A percentile compares a stretch with the other conserved stretches of the same genome.
Evolutionary conservation across 2,888 invertebrate species (phyloP).

Genomic region (Formica aserva): DNA sequence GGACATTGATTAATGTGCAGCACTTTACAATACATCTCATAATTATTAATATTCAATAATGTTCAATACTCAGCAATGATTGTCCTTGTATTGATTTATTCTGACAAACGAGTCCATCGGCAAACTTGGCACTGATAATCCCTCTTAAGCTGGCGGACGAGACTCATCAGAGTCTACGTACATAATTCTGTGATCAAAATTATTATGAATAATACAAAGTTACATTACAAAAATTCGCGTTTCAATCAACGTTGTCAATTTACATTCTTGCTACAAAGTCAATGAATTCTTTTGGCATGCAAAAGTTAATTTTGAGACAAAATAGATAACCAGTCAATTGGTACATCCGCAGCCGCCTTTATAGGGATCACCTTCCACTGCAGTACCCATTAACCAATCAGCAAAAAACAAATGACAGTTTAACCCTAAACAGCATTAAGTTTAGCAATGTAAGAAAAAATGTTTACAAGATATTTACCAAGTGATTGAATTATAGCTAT

Average conservation of each 20-base stretch:
- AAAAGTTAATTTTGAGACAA: conserved; percentile 69
- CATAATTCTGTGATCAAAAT: conserved; percentile 32
- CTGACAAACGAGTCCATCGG: conserved; percentile 1
- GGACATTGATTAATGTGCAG: neutral
- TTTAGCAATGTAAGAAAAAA: neutral
- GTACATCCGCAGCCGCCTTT: conserved; percentile 78
- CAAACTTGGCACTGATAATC: conserved; percentile 26
- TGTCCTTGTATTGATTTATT: conserved; percentile 25
- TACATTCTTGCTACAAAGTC: conserved; percentile 19
- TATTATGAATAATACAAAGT: conserved; percentile 32
- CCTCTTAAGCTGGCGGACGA: conserved; percentile 34
- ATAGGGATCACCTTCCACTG: conserved; percentile 71
- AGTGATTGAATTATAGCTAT: neutral
- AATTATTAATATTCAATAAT: conserved; percentile 7
- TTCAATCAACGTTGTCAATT: neutral
- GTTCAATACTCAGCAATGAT: conserved; percentile 1
- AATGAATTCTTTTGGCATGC: conserved; percentile 72
- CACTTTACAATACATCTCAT: neutral
- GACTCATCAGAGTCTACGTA: conserved; percentile 29
- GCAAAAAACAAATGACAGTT: conserved; percentile 64
- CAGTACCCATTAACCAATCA: conserved; percentile 69
- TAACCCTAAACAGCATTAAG: conserved; percentile 36
- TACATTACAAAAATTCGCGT: conserved; percentile 19
- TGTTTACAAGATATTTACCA: conserved; percentile 3
- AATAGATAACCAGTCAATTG: conserved; percentile 80